These are phyloP conservation scores for Hylomyscus alleni DNA, from an alignment of 2,797 vertebrate genomes.

Conservation along the genomic window DNA sequence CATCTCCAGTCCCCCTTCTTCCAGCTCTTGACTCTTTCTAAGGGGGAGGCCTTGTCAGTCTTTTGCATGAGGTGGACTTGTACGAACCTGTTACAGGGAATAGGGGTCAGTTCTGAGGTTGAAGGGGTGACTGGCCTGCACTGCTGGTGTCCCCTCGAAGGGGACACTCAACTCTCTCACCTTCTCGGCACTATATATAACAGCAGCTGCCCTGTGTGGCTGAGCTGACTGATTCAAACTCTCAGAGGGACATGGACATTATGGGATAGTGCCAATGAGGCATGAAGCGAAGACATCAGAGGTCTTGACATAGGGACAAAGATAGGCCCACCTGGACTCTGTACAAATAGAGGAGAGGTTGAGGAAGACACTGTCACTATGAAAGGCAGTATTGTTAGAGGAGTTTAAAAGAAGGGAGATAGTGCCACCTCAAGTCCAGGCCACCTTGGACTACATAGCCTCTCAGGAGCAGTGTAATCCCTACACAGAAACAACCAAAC, in stretches of 20 bases:
- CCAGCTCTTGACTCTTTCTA: slow-evolving; percentile 14
- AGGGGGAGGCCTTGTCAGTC: background rate
- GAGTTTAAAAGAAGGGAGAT: slow-evolving; percentile 11
- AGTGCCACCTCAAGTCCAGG: background rate
- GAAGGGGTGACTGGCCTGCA: background rate
- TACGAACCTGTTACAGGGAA: slow-evolving; percentile 19
- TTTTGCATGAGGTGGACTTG: background rate
- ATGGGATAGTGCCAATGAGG: background rate
- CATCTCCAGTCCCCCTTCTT: background rate
- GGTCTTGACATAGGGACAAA: background rate
- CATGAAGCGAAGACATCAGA: background rate
- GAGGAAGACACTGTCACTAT: background rate
- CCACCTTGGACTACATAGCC: background rate
- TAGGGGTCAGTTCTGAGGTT: background rate
- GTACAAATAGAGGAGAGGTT: background rate
- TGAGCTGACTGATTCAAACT: background rate
- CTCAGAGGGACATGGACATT: background rate
- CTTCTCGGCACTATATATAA: background rate
- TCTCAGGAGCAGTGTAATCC: background rate
- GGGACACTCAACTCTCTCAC: background rate
- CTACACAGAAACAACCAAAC: background rate
- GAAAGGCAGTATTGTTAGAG: background rate
- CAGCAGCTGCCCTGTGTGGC: slow-evolving; percentile 22
- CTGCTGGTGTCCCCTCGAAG: background rate
- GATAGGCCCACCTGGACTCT: background rate